Base-by-base conservation (phyloP, 2,888 invertebrate species). In the Glyphotaelius pellucidus region DNA sequence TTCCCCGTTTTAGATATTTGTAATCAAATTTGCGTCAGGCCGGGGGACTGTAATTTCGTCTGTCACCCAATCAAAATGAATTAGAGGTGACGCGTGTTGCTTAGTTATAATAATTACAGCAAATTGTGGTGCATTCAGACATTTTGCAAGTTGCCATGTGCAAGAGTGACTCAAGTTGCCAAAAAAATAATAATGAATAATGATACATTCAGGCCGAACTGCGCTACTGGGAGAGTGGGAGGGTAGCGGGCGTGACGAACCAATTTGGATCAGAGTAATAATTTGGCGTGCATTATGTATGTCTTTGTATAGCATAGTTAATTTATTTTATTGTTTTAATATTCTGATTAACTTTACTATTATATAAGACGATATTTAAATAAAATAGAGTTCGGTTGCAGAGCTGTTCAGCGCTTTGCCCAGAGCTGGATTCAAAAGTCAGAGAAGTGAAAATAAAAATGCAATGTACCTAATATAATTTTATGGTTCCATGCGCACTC, bases 121-220 rank as follows among this genome's bases (percentile, higher is more conserved):
- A 38, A 86, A 86, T 86, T 86, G 86, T 47, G n/a, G 42, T 42
- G 86, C 47, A 42, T 7, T 38, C 52, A 19, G 85, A n/a, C 30
- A 47, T 86, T 86, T 86, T 86, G 83, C 83, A 42, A 30, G 86
- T 42, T 30, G 86, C 86, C 35, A 86, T 47, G 25, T 86, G 86
- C 30, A 47, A 42, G 47, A 30, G 86, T 42, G 86, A 86, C 42
- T 86, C 86, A 42, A 86, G 30, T 86, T 86, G 86, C 86, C 30
- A 42, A 86, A 86, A 38, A 38, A 42, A 5, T n/a, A n/a, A n/a
- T n/a, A n/a, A n/a, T n/a, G n/a, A 86, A 25, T 67, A 67, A 67
- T 67, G 67, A 25, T 67, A 67, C 67, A 7, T 25, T 67, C 9
- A n/a, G 67, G 67, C 67, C 25, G 47, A 47, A 47, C 47, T 47